Conservation (phyloP, 2,113 vertebrate genomes). For the Baryphthengus martii region DNA sequence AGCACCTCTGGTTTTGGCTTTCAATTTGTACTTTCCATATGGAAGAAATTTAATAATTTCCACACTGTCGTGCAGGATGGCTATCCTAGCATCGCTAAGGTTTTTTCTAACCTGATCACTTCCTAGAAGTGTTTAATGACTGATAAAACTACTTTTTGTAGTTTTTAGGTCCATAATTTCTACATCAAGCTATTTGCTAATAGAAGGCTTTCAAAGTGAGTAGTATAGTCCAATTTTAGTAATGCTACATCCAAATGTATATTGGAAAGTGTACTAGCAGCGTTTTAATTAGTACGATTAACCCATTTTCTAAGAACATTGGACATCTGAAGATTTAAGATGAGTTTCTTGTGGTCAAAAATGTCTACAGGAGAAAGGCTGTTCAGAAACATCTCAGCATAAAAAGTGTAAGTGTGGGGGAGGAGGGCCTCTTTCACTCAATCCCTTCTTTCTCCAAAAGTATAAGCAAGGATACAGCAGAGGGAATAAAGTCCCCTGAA, state of each 20-base stretch:
- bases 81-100: background rate
- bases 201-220: background rate
- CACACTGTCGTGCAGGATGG: background rate
- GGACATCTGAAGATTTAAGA: background rate
- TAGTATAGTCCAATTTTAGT: background rate
- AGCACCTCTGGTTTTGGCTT: background rate
- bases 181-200: background rate
- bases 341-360: background rate
- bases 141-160: background rate
- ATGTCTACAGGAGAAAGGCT: background rate
- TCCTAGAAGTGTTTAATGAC: background rate
- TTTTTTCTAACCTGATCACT: background rate
- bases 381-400: background rate
- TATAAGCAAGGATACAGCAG: background rate
- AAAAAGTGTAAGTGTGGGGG: background rate
- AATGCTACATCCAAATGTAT: background rate
- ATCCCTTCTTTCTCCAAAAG: background rate
- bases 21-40: background rate
- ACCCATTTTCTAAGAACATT: background rate
- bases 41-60: background rate
- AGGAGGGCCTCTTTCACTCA: background rate
- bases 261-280: background rate
- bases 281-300: slow-evolving; percentile 1
- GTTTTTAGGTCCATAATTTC: background rate
- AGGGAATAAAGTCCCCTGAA: background rate